phyloP scores from a whole-genome alignment of 92 coral and sea anemone species.

The Hydrozoanthus gracilis region DNA sequence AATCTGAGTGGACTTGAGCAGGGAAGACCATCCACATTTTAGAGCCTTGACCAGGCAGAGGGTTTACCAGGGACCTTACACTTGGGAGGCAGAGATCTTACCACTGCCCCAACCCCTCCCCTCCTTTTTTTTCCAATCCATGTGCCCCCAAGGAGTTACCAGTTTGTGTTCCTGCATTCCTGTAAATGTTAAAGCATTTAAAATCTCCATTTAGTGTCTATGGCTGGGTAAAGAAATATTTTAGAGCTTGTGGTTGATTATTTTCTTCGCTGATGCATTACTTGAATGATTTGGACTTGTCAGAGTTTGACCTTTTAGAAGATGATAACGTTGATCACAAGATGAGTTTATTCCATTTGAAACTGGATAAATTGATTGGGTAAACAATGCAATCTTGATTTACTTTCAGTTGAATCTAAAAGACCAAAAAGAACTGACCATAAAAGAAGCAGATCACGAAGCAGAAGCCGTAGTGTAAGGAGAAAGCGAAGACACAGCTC shows the following conservation, averaged over 20 bases:
- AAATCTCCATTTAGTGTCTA: neutral
- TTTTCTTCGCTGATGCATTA: neutral
- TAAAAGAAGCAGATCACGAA: slow-evolving; percentile 27
- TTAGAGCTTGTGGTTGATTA: neutral
- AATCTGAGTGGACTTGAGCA: no score
- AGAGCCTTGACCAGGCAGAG: no score
- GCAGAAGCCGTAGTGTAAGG: slow-evolving; percentile 32
- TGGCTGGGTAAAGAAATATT: neutral
- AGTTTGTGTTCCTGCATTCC: neutral
- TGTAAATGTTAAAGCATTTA: neutral
- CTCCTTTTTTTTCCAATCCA: no score
- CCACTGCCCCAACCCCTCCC: no score
- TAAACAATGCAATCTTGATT: neutral
- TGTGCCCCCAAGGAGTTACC: no score
- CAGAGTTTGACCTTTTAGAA: neutral
- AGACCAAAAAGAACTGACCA: slow-evolving; percentile 9
- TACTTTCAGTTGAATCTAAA: neutral
- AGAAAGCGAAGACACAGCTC: slow-evolving; percentile 21
- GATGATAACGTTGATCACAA: neutral
- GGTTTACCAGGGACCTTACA: no score
- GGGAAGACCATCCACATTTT: no score
- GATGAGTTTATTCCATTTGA: neutral
- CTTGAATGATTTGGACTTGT: neutral
- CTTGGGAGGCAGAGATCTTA: no score
- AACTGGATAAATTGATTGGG: neutral